Conservation (phyloP, 2,888 invertebrate species). For the Teleogryllus oceanicus region DNA sequence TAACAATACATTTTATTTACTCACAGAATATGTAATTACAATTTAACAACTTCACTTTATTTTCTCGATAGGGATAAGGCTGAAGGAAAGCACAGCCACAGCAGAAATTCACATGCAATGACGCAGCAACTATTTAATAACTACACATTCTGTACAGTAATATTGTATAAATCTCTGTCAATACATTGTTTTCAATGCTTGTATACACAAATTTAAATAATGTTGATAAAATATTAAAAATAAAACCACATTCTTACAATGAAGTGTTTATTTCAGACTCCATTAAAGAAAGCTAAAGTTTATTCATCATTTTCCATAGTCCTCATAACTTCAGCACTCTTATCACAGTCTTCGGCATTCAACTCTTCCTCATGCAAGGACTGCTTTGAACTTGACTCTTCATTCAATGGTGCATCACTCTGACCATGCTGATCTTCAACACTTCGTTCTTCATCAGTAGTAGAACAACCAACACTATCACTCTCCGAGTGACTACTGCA, state of each 20-base stretch:
- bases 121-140: too few relatives aligned
- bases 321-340: neutral
- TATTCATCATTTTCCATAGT: neutral
- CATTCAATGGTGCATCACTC: too few relatives aligned
- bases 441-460: neutral
- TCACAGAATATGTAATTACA: too few relatives aligned
- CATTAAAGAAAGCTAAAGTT: neutral
- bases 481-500: constrained; percentile 1
- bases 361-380: neutral
- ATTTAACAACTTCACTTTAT: too few relatives aligned
- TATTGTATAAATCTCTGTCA: neutral
- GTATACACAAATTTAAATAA: neutral
- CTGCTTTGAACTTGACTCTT: neutral
- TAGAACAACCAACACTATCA: neutral
- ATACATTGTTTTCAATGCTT: neutral
- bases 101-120: too few relatives aligned
- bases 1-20: too few relatives aligned
- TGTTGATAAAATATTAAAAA: neutral
- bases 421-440: neutral
- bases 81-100: too few relatives aligned
- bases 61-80: too few relatives aligned
- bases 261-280: neutral
- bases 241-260: neutral
- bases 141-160: neutral
- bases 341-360: neutral